Percentiles rank a stretch among this genome's conserved stretches.
phyloP scores from a whole-genome alignment of 1,140 invertebrate genomes.

The Drosophila kanapiae region DNA sequence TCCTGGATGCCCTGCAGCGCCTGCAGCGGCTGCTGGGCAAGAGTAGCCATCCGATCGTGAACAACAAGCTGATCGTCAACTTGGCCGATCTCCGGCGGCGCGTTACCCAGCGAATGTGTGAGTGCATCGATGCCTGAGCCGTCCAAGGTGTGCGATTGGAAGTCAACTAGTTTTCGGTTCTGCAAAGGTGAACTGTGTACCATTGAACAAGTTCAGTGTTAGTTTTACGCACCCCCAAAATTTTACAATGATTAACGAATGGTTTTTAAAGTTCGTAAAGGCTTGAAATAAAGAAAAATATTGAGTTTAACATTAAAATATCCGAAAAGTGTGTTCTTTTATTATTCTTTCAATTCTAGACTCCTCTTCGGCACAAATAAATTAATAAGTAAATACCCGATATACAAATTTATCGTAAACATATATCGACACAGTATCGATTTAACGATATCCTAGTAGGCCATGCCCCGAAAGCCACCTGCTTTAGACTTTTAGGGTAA shows the following conservation, averaged over 20 bases:
- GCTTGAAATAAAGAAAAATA: no score
- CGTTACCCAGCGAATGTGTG: slow-evolving; percentile 26
- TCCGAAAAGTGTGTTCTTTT: no score
- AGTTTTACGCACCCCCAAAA: background rate
- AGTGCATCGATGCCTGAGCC: background rate
- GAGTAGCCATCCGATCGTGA: background rate
- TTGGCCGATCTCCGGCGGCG: slow-evolving; percentile 31
- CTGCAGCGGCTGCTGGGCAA: slow-evolving; percentile 26
- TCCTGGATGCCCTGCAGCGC: slow-evolving; percentile 35
- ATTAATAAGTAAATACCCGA: no score
- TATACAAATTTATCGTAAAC: no score
- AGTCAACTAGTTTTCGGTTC: no score
- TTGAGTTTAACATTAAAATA: no score
- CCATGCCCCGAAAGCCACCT: background rate
- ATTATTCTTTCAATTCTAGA: no score
- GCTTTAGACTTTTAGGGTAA: background rate
- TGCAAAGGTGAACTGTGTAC: background rate
- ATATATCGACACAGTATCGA: no score
- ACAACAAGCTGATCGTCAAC: slow-evolving; percentile 14
- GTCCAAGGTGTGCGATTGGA: background rate
- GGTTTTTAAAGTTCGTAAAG: no score
- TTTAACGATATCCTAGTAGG: background rate
- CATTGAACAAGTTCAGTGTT: background rate
- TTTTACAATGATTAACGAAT: background rate
- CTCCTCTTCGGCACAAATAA: no score